A percentile compares a stretch with the other conserved stretches of the same genome.
These are phyloP conservation scores for Agelas oroides DNA, from an alignment of 37 sponge, comb jelly and placozoan species.

Conservation along the genomic window DNA sequence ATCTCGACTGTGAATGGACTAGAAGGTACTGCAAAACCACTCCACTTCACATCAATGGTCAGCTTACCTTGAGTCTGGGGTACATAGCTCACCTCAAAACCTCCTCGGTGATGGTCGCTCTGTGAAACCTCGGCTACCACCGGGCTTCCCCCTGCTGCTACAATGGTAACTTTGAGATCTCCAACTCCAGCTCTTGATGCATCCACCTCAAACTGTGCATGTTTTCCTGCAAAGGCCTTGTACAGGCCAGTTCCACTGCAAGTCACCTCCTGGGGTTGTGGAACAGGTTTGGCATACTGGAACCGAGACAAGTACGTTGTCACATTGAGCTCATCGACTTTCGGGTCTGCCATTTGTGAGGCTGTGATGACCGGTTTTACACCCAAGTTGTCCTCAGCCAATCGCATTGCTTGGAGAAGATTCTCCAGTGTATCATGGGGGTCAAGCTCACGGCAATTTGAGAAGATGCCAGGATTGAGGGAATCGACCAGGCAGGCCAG, in stretches of 20 bases:
- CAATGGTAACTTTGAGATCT: conserved; percentile 57
- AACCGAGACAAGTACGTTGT: conserved; percentile 80
- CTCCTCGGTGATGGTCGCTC: conserved; percentile 6
- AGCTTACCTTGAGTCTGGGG: conserved; percentile 58
- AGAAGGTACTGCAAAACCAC: conserved; percentile 54
- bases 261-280: conserved; percentile 31
- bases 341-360: conserved; percentile 77
- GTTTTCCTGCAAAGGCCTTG: conserved; percentile 68
- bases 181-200: conserved; percentile 63
- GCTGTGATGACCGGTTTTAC: conserved; percentile 73
- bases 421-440: conserved; percentile 75
- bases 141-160: conserved; percentile 7
- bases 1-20: conserved; percentile 65
- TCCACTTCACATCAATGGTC: conserved; percentile 71
- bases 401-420: conserved; percentile 63
- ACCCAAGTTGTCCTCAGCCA: conserved; percentile 68
- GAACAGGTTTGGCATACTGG: conserved; percentile 60
- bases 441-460: conserved; percentile 69
- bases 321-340: conserved; percentile 84
- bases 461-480: conserved; percentile 62
- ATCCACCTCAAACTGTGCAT: conserved; percentile 71
- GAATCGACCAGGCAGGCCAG: conserved; percentile 81
- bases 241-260: conserved; percentile 65
- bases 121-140: conserved; percentile 15
- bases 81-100: conserved; percentile 65